Evolutionary conservation across 1,140 invertebrate species (phyloP).

Genomic region (Temnothorax longispinosus): DNA sequence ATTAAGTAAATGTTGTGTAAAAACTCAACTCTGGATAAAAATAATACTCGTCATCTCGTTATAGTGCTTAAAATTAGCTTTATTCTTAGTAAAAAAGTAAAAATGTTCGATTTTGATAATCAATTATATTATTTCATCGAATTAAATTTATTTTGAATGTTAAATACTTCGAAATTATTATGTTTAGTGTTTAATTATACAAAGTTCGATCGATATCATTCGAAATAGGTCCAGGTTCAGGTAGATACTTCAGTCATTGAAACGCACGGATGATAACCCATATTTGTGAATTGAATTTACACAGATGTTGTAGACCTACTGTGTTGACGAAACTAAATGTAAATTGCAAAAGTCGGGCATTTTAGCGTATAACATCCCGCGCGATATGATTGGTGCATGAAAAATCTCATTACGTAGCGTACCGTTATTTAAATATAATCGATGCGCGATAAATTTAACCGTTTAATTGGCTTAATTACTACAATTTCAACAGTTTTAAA

Average conservation of each 20-base stretch:
- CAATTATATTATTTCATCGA: neutral
- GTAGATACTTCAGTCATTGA: neutral
- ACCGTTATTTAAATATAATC: conserved; percentile 46
- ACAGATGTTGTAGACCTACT: neutral
- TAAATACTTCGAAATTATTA: neutral
- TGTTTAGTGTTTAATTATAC: neutral
- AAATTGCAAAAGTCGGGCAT: conserved; percentile 57
- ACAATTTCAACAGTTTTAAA: conserved; percentile 76
- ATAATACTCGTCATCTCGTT: neutral
- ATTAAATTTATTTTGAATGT: neutral
- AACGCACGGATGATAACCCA: conserved; percentile 23
- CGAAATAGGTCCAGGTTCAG: neutral
- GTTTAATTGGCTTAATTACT: conserved; percentile 55
- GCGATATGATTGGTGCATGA: conserved; percentile 49
- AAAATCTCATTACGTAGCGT: conserved; percentile 32
- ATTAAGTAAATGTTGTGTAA: neutral
- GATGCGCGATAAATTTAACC: conserved; percentile 55
- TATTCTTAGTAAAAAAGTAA: neutral
- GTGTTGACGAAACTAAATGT: conserved; percentile 4
- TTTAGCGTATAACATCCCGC: conserved; percentile 35
- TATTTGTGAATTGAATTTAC: neutral
- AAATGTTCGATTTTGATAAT: neutral
- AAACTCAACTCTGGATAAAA: neutral
- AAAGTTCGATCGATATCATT: neutral
- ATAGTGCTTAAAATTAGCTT: neutral